Base-by-base conservation (phyloP, 2,888 invertebrate genomes). In the Drosophila mayaguana region DNA sequence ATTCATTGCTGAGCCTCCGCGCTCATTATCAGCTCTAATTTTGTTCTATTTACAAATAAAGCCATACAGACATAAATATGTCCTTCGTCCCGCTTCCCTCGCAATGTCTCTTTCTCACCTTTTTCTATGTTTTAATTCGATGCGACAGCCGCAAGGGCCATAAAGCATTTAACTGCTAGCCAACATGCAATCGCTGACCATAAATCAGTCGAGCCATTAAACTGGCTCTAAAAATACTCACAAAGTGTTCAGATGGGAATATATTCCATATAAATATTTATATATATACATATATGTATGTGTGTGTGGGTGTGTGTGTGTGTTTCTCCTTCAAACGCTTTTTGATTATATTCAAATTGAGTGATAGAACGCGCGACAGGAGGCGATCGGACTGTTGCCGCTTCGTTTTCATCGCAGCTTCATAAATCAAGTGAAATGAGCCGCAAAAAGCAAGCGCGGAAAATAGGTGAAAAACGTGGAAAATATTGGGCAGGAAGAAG, bases 101-200 rank as follows among this genome's bases (percentile, higher is more conserved):
- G 4, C 42, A 0, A 40, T 14, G 16, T 34, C 46, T 20, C 38
- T 18, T 8, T 46, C 16, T 9, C 20, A 28, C 36, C 36, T 57
- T 61, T 59, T n/a, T 45, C 40, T 42, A 60, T 66, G 75, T 63
- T 69, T 74, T 77, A 64, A 73, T 77, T 74, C 69, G 79, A 36
- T 53, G 60, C 60, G 79, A 78, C 78, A 72, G 45, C 69, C 28
- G 20, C 75, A 56, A 9, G 57, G 43, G 50, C 50, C 72, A 81
- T 81, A 78, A 78, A 75, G 60, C 80, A 82, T 80, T 72, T 83
- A 81, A 78, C 61, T 79, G 83, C 80, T 80, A 76, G 70, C 65
- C 69, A 67, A 81, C 85, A 66, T 75, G 86, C 86, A 86, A 83
- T 83, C 83, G 81, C 65, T 65, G 75, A 40, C 78, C 81, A 82